phyloP scores from a whole-genome alignment of 2,113 vertebrate species.

The Aleadryas rufinucha region DNA sequence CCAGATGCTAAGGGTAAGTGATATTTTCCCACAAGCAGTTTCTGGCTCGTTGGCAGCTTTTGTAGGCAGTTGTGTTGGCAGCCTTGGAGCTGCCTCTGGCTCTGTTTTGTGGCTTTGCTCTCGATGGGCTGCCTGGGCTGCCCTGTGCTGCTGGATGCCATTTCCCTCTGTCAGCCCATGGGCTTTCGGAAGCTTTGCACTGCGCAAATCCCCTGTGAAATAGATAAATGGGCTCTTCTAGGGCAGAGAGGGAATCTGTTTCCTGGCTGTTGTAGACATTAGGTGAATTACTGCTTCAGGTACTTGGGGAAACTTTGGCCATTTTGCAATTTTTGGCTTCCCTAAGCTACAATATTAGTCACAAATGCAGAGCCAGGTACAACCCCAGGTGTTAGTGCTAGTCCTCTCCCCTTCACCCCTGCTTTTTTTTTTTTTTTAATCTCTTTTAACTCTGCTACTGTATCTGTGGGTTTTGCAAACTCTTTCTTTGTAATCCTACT shows the following conservation, averaged over 20 bases:
- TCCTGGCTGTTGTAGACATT: background rate
- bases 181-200: constrained; percentile 39
- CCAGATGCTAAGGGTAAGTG: constrained; percentile 78
- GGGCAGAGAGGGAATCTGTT: background rate
- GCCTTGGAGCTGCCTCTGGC: constrained; percentile 61
- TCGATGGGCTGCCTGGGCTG: constrained; percentile 58
- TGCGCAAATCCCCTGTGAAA: constrained; percentile 36
- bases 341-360: background rate
- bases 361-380: background rate
- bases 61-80: constrained; percentile 73
- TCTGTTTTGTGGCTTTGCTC: constrained; percentile 61
- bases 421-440: background rate
- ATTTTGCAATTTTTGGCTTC: background rate
- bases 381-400: background rate
- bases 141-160: constrained; percentile 61
- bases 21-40: constrained; percentile 76
- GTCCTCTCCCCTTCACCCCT: rapidly evolving
- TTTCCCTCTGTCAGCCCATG: constrained; percentile 54
- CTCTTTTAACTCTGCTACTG: background rate
- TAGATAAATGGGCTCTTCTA: constrained; percentile 25
- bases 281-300: background rate
- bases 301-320: background rate
- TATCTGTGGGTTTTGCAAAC: background rate
- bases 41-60: constrained; percentile 73
- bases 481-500: background rate